Evolutionary conservation across 2,113 vertebrate genomes (phyloP).

Genomic region (Oreotrochilus melanogaster): DNA sequence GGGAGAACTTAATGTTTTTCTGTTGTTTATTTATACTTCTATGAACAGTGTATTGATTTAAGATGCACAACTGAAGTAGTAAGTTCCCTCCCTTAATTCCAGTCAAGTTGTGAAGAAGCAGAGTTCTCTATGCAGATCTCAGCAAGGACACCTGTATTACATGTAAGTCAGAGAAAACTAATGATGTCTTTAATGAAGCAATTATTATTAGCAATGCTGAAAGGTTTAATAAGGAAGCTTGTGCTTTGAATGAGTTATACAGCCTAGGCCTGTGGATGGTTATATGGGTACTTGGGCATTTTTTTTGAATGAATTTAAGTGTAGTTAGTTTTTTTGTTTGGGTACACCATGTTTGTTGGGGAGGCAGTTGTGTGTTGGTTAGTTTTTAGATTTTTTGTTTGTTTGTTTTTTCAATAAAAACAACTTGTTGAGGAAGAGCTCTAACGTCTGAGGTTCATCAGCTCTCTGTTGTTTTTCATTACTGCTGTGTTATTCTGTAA

Average conservation of each 20-base stretch:
- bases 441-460: not conserved
- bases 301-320: not conserved
- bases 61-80: not conserved
- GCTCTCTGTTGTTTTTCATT: not conserved
- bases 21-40: not conserved
- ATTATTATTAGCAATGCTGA: not conserved
- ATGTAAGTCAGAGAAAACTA: not conserved
- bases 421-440: not conserved
- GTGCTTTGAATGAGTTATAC: not conserved
- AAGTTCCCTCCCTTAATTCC: not conserved
- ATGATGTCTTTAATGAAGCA: not conserved
- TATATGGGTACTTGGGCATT: accelerated
- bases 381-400: not conserved
- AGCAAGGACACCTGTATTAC: not conserved
- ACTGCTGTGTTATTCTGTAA: not conserved
- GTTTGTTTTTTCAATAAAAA: not conserved
- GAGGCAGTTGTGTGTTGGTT: not conserved
- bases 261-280: not conserved
- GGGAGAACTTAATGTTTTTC: not conserved
- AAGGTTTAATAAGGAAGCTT: not conserved
- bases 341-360: not conserved
- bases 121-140: not conserved
- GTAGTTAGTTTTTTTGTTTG: not conserved
- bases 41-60: no score
- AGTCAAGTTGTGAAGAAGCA: not conserved